Conservation (phyloP, 2,888 invertebrate genomes). For the Epistrophella euchroma region DNA sequence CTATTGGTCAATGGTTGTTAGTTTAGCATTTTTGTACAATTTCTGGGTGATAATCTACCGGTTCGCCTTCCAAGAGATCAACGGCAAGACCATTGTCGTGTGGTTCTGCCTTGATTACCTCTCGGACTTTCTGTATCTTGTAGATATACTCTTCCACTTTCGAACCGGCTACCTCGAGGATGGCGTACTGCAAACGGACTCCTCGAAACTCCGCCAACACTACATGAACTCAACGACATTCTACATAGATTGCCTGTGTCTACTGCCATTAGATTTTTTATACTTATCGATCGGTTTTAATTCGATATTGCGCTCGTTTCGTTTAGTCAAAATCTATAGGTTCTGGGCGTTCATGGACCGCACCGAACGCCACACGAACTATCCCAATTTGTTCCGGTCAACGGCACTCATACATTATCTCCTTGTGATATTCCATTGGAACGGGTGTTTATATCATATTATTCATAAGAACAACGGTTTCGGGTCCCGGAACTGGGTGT, state of each 20-base stretch:
- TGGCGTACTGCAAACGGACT: slow-evolving; percentile 98
- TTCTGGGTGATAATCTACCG: slow-evolving; percentile 99
- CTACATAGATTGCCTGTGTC: slow-evolving; percentile 99
- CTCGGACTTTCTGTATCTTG: slow-evolving; percentile 97
- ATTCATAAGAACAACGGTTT: slow-evolving; percentile 98
- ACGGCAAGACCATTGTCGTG: slow-evolving; percentile 94
- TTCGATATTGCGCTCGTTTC: slow-evolving; percentile 97
- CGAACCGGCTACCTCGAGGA: slow-evolving; percentile 98
- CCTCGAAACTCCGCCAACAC: slow-evolving; percentile 95
- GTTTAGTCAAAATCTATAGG: slow-evolving; percentile 98
- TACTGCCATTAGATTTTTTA: slow-evolving; percentile 98
- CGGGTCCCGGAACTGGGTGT: slow-evolving; percentile 96
- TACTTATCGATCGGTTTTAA: slow-evolving; percentile 99
- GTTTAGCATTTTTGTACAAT: slow-evolving; percentile 97
- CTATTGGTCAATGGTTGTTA: slow-evolving; percentile 98
- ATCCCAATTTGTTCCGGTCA: slow-evolving; percentile 97
- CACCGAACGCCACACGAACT: slow-evolving; percentile 99
- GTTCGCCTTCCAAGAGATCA: slow-evolving; percentile 99
- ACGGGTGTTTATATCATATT: slow-evolving; percentile 99
- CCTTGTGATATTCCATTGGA: slow-evolving; percentile 99
- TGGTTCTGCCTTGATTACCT: slow-evolving; percentile 99
- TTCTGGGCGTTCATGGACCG: slow-evolving; percentile 99
- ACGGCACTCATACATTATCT: slow-evolving; percentile 97
- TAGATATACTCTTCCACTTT: slow-evolving; percentile 98
- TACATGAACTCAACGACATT: slow-evolving; percentile 99